phyloP scores from a whole-genome alignment of 2,888 invertebrate genomes.

The Sphaerophoria taeniata region DNA sequence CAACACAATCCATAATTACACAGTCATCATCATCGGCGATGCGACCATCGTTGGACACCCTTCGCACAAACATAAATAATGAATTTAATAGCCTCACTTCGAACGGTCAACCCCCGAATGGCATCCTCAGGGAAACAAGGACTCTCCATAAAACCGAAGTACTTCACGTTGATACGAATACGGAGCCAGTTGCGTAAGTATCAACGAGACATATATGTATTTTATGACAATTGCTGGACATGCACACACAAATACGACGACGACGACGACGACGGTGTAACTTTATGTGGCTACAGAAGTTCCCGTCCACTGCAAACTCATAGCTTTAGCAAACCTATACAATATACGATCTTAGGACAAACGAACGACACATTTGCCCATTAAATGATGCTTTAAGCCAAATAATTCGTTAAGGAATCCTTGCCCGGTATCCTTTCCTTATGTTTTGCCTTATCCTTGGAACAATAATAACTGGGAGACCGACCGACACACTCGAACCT shows the following conservation, averaged over 20 bases:
- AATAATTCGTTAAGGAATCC: constrained; percentile 63
- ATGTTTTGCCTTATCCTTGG: background rate
- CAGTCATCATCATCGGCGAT: constrained; percentile 83
- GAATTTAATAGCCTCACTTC: constrained; percentile 82
- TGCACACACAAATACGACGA: constrained; percentile 2
- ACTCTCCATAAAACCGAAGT: constrained; percentile 87
- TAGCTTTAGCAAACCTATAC: too few relatives aligned
- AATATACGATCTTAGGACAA: background rate
- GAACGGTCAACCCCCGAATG: constrained; percentile 84
- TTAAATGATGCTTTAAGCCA: constrained; percentile 67
- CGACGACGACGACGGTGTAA: background rate
- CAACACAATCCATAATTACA: constrained; percentile 90
- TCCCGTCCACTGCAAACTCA: too few relatives aligned
- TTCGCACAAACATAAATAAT: constrained; percentile 82
- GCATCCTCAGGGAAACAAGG: constrained; percentile 82
- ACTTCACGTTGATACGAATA: constrained; percentile 93
- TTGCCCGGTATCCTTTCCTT: constrained; percentile 2
- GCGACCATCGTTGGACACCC: constrained; percentile 80
- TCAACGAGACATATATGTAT: constrained; percentile 17
- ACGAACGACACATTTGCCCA: constrained; percentile 47
- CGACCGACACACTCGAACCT: background rate
- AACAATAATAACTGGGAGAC: background rate
- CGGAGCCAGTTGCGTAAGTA: constrained; percentile 93
- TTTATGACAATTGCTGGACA: constrained; percentile 56
- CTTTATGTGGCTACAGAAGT: background rate